These are phyloP conservation scores for Thymelicus acteon DNA, from an alignment of 2,888 invertebrate genomes.

Conservation along the genomic window DNA sequence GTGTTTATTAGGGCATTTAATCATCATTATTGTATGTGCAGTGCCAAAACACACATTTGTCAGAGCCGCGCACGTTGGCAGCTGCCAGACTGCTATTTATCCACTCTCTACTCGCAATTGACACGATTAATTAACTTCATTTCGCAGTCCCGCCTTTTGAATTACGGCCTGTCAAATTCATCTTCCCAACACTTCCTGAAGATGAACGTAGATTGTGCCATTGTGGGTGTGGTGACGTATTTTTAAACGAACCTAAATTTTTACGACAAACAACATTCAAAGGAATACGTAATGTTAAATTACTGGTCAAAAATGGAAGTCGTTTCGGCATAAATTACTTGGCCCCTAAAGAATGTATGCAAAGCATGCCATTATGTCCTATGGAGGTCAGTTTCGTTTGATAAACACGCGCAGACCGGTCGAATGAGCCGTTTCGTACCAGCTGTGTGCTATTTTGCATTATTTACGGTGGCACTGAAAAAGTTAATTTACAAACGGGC, in stretches of 20 bases:
- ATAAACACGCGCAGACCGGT: constrained; percentile 33
- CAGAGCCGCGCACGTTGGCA: constrained; percentile 11
- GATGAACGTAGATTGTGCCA: background rate
- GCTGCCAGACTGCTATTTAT: constrained; percentile 26
- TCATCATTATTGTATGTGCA: constrained; percentile 25
- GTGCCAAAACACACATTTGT: constrained; percentile 29
- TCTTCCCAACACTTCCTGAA: constrained; percentile 20
- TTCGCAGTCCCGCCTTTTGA: constrained; percentile 27
- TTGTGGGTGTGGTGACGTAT: background rate
- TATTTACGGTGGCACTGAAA: constrained; percentile 35
- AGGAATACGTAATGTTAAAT: background rate
- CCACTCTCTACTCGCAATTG: constrained; percentile 20
- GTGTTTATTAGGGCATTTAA: constrained; percentile 24
- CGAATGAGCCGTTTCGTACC: constrained; percentile 33
- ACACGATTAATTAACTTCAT: constrained; percentile 32
- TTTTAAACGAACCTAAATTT: background rate
- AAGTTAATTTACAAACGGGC: constrained; percentile 31
- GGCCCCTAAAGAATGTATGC: constrained; percentile 17
- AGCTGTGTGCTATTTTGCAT: constrained; percentile 36
- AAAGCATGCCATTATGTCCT: constrained; percentile 29
- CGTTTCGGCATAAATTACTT: constrained; percentile 18
- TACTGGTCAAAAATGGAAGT: constrained; percentile 9
- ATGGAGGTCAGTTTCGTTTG: constrained; percentile 31
- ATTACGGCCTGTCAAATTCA: constrained; percentile 23
- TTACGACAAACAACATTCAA: background rate